Conservation (phyloP, 2,113 vertebrate species). For the Otocyon megalotis region DNA sequence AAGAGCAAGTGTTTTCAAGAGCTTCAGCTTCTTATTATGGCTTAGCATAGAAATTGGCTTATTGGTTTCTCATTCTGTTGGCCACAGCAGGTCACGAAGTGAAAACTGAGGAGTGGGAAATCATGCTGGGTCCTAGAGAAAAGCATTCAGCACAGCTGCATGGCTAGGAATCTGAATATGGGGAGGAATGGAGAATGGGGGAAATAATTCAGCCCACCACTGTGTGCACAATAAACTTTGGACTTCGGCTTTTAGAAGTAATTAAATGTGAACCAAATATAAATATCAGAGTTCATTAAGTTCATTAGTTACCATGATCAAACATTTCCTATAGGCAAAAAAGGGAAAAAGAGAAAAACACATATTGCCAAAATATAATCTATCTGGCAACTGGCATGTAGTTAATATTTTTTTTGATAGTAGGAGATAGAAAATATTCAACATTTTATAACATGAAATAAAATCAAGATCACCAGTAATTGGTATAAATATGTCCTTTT, state of each 20-base stretch:
- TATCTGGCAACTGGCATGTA: background rate
- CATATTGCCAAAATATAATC: background rate
- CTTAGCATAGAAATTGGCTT: background rate
- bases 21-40: background rate
- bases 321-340: background rate
- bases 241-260: background rate
- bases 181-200: background rate
- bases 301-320: background rate
- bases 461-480: background rate
- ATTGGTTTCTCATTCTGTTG: background rate
- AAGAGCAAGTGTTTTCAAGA: background rate
- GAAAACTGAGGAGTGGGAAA: background rate
- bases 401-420: background rate
- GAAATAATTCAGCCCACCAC: background rate
- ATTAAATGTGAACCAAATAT: background rate
- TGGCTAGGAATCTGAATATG: background rate
- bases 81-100: background rate
- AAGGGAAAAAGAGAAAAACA: background rate
- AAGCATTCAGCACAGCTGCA: background rate
- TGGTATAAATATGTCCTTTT: background rate
- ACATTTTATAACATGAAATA: background rate
- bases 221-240: background rate
- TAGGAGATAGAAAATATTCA: background rate
- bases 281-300: background rate
- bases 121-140: no score